Evolutionary conservation across 2,888 invertebrate genomes (phyloP), one percentile per base, ranked within the genome.

Genomic region (Esperia sulphurella): DNA sequence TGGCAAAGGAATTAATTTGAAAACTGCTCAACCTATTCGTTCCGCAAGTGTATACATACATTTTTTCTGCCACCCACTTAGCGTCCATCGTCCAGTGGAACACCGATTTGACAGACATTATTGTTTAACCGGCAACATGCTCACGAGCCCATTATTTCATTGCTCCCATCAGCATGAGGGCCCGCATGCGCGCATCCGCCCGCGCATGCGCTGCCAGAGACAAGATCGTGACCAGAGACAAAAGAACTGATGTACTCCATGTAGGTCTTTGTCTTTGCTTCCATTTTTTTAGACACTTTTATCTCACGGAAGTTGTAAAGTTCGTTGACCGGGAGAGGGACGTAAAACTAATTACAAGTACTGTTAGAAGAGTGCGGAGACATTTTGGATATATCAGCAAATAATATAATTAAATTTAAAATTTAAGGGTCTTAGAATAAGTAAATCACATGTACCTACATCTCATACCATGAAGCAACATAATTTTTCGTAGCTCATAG

Each of bases 171-270:
- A 48, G 41, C 29, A 21, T 48, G 42, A 39, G 46, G 48, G 53
- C 59, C 61, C 59, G 61, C 59, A 61, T 59, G 54, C 51, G 50
- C 49, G 54, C 55, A 53, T 57, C 58, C 59, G 56, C 12, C 42
- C 30, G 29, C 40, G 35, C 39, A 8, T 41, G 31, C 52, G 52
- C 49, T 50, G 48, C 53, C 56, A 55, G 44, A 55, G 53, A 60
- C 59, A 58, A 58, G 43, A 46, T 28, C 52, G 52, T 52, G 52
- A 49, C 53, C 56, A 55, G 44, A 55, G 53, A 60, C 59, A 58
- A 58, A 45, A 46, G 39, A 21, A 21, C 21, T 21, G 28, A 5
- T 41, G 43, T 8, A 29, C 35, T 13, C 35, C 44, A 21, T 44
- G 45, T 43, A 12, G 44, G 38, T 37, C 9, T 43, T 37, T 14